These are phyloP conservation scores for Aricia artaxerxes DNA, from an alignment of 2,888 invertebrate species.

Conservation along the genomic window DNA sequence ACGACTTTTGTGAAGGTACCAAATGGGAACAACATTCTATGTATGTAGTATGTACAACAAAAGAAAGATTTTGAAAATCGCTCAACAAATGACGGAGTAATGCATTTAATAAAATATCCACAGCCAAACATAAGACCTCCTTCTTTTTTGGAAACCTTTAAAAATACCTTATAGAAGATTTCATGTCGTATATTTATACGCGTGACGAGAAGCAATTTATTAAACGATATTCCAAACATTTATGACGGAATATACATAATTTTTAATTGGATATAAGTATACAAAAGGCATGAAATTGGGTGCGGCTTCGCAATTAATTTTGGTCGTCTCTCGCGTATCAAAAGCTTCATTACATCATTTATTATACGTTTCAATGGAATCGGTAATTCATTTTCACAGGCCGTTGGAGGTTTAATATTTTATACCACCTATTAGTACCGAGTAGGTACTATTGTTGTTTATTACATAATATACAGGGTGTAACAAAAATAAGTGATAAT, in stretches of 20 bases:
- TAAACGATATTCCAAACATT: neutral
- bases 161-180: no score
- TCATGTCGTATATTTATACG: neutral
- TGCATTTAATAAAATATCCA: no score
- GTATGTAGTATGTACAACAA: no score
- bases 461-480: no score
- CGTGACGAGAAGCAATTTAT: neutral
- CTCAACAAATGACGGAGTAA: no score
- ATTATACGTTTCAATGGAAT: conserved; percentile 13
- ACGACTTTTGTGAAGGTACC: no score
- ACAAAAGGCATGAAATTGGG: conserved; percentile 20
- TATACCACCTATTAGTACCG: neutral
- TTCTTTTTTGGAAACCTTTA: no score
- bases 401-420: neutral
- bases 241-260: neutral
- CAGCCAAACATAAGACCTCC: no score
- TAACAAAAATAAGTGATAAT: no score
- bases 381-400: conserved; percentile 22
- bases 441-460: no score
- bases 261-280: neutral
- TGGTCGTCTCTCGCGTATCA: conserved; percentile 3
- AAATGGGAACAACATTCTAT: no score
- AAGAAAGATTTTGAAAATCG: no score
- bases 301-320: conserved; percentile 14
- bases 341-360: conserved; percentile 15